phyloP scores from a whole-genome alignment of 2,797 vertebrate species.

The Melanogrammus aeglefinus region DNA sequence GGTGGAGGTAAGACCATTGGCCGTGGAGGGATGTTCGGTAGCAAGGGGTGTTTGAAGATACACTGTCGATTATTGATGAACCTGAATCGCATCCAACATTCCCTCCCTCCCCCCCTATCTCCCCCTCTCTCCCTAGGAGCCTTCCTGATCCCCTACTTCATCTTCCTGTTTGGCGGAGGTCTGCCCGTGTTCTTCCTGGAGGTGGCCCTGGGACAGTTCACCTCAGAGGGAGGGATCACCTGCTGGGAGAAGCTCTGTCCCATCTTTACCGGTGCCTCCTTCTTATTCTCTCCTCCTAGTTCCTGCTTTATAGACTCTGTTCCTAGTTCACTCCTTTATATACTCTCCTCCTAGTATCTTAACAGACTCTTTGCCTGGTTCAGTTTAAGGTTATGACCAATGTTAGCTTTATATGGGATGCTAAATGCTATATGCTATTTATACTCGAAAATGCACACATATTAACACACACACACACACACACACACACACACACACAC shows the following conservation, averaged over 20 bases:
- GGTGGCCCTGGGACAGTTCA: constrained; percentile 94
- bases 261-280: constrained; percentile 86
- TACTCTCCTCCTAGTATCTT: constrained; percentile 26
- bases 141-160: constrained; percentile 99
- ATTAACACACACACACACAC: constrained; percentile 13
- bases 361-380: background rate
- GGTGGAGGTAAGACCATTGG: constrained; percentile 85
- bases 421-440: too few species aligned
- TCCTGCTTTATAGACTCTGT: background rate
- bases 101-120: too few species aligned
- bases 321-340: background rate
- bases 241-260: constrained; percentile 99
- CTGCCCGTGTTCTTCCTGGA: constrained; percentile 99
- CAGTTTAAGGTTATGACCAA: background rate
- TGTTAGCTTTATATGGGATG: too few species aligned
- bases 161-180: constrained; percentile 97
- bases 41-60: background rate
- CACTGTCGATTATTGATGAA: background rate
- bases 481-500: constrained; percentile 14
- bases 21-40: background rate
- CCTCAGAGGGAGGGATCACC: constrained; percentile 97
- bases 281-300: constrained; percentile 25
- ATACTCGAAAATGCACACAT: constrained; percentile 9
- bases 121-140: constrained; percentile 77
- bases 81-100: background rate